Percentiles rank a stretch among this genome's conserved stretches.
Evolutionary conservation across 2,888 invertebrate species (phyloP).

Genomic region (Leptogaster cylindrica): DNA sequence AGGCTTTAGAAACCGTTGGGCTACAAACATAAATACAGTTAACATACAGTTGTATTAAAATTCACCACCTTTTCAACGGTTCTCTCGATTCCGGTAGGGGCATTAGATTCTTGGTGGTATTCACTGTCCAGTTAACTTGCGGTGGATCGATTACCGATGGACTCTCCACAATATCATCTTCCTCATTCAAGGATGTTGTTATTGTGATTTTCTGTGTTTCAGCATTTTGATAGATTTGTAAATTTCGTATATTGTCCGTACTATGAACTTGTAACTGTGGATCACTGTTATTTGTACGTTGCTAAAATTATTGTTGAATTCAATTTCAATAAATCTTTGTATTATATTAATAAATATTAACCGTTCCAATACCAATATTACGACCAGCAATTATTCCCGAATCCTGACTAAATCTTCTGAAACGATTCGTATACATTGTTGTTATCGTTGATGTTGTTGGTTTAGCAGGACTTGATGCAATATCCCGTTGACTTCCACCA

Average conservation of each 20-base stretch:
- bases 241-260: conserved; percentile 45
- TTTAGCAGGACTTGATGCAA: conserved; percentile 43
- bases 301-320: too few relatives aligned
- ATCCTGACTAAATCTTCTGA: conserved; percentile 59
- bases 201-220: conserved; percentile 45
- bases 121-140: conserved; percentile 38
- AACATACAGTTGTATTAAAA: neutral
- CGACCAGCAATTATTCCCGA: conserved; percentile 59
- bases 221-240: conserved; percentile 43
- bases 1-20: conserved; percentile 62
- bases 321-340: too few relatives aligned
- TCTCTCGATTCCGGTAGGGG: neutral
- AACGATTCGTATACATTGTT: conserved; percentile 48
- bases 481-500: conserved; percentile 1
- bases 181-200: conserved; percentile 45
- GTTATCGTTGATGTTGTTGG: conserved; percentile 25
- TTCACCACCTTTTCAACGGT: conserved; percentile 15
- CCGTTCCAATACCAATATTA: too few relatives aligned
- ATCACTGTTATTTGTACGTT: conserved; percentile 41
- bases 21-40: conserved; percentile 47
- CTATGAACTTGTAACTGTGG: conserved; percentile 41
- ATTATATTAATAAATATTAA: too few relatives aligned
- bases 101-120: neutral
- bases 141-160: conserved; percentile 37
- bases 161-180: conserved; percentile 47